phyloP scores from a whole-genome alignment of 2,797 vertebrate genomes.

The Coreius guichenoti region DNA sequence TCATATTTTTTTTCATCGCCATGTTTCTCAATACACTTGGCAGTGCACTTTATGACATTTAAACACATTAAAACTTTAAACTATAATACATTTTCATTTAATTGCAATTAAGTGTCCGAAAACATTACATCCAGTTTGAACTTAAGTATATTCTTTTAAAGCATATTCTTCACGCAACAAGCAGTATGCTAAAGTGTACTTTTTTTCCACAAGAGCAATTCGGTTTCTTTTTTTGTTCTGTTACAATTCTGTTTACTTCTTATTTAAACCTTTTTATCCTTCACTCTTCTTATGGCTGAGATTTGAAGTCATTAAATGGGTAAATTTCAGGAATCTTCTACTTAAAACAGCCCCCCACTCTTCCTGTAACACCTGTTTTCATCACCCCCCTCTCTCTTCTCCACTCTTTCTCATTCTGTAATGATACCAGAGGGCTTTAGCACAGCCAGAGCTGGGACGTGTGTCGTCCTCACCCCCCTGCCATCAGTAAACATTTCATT shows the following conservation, averaged over 20 bases:
- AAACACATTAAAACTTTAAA: background rate
- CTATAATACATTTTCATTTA: background rate
- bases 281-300: background rate
- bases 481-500: slow-evolving; percentile 82
- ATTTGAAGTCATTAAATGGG: slow-evolving; percentile 22
- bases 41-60: background rate
- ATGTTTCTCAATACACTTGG: background rate
- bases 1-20: background rate
- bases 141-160: background rate
- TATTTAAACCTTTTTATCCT: background rate
- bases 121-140: background rate
- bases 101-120: background rate
- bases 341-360: background rate
- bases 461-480: slow-evolving; percentile 64
- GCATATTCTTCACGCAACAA: background rate
- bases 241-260: background rate
- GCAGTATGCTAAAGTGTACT: background rate
- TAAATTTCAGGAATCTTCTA: slow-evolving; percentile 4
- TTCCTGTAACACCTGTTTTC: slow-evolving; percentile 46
- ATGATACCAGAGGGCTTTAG: slow-evolving; percentile 12
- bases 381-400: background rate
- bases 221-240: background rate
- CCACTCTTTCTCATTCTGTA: slow-evolving; percentile 16
- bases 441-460: slow-evolving; percentile 65
- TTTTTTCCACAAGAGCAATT: background rate